Evolutionary conservation across 1,140 invertebrate genomes (phyloP), one percentile per base, ranked within the genome.

Genomic region (Cataglyphis hispanica): DNA sequence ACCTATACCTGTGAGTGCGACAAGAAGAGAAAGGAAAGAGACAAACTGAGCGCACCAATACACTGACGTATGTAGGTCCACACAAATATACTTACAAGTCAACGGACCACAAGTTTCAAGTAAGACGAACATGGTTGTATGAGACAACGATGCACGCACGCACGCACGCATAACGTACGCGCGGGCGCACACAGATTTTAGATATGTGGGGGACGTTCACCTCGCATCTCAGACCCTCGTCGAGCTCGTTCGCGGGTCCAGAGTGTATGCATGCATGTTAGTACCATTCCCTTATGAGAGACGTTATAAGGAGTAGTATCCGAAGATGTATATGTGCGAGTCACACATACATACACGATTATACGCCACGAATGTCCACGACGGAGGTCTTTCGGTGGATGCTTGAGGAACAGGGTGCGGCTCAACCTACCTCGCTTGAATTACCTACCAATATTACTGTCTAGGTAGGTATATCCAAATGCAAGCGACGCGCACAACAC

Each of bases 361-460:
- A 58, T 58, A 25, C 46, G 27, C 61, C 22, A 56, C 31, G 78
- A 72, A 67, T 81, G 78, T 81, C 78, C 78, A 81, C 58, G 31
- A 25, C 74, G 87, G 50, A 50, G 76, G 63, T 76, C 70, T 80
- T 70, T 87, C 76, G 84, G 92, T 94, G 92, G 93, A 93, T 93
- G 92, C 92, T 93, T 90, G 92, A 92, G 88, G 91, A 93, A 93
- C 91, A 93, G 93, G 93, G 93, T 93, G 93, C 93, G 93, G 93
- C 92, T 88, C 92, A 93, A 92, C 93, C 93, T 90, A 94, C 93
- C 93, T 93, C 90, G 87, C 90, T 91, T 93, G 84, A 93, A 88
- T 93, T 93, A 93, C 92, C 93, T 93, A 93, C 93, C 92, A 92
- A 93, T 94, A 93, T 93, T 94, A 93, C 92, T 87, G 93, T 92